A percentile compares a stretch with the other conserved stretches of the same genome.
Evolutionary conservation across 2,888 invertebrate genomes (phyloP).

Genomic region (Pachydiplax longipennis): DNA sequence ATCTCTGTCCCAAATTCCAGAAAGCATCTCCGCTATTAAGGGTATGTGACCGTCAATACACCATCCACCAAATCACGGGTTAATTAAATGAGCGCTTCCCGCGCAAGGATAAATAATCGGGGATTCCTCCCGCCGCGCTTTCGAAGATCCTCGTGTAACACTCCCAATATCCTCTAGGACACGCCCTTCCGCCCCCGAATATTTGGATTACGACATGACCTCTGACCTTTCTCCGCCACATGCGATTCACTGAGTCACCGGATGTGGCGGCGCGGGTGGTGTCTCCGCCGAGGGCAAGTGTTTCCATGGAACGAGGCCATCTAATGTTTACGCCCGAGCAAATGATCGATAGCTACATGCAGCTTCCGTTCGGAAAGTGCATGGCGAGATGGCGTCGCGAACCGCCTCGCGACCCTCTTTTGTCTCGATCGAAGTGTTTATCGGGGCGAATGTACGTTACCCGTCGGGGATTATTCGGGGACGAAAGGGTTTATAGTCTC

Average conservation of each 20-base stretch:
- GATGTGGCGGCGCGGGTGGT: not conserved
- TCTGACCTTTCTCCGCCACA: not conserved
- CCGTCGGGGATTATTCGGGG: too few relatives aligned
- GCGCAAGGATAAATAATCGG: not conserved
- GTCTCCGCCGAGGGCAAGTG: not conserved
- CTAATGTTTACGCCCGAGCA: not conserved
- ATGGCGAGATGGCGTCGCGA: not conserved
- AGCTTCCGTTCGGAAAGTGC: too few relatives aligned
- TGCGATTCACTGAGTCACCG: not conserved
- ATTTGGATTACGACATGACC: not conserved
- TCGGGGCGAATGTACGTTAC: too few relatives aligned
- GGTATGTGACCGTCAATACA: not conserved
- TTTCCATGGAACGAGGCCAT: not conserved
- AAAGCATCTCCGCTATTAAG: slow-evolving; percentile 41
- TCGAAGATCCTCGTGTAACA: not conserved
- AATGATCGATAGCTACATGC: not conserved
- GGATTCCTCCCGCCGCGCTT: not conserved
- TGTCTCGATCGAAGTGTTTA: too few relatives aligned
- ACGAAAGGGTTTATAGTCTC: too few relatives aligned
- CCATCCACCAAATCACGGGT: not conserved
- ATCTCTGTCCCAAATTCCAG: slow-evolving; percentile 10
- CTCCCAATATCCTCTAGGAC: not conserved
- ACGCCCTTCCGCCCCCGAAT: not conserved
- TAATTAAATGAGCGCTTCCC: not conserved
- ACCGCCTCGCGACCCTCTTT: too few relatives aligned